phyloP scores from a whole-genome alignment of 2,797 vertebrate genomes.

The Siniperca obscura region DNA sequence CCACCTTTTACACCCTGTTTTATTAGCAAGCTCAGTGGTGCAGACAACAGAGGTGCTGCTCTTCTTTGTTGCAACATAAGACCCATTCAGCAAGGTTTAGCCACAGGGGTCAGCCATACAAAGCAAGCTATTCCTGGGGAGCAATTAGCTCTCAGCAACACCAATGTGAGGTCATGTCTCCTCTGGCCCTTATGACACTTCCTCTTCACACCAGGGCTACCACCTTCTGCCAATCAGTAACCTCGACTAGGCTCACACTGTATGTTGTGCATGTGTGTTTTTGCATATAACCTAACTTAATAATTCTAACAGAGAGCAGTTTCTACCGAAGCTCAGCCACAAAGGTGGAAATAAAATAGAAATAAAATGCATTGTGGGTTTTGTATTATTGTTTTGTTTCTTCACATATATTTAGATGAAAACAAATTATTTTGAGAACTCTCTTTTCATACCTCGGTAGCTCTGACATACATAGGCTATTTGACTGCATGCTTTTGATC shows the following conservation, averaged over 20 bases:
- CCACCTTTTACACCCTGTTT: constrained; percentile 60
- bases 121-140: constrained; percentile 68
- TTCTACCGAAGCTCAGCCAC: background rate
- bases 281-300: background rate
- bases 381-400: constrained; percentile 18
- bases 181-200: constrained; percentile 60
- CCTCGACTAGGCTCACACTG: constrained; percentile 8
- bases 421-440: constrained; percentile 55
- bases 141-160: constrained; percentile 75
- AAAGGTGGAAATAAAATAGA: constrained; percentile 1
- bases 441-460: constrained; percentile 52
- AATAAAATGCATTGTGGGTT: constrained; percentile 17
- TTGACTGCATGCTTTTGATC: constrained; percentile 65
- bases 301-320: background rate
- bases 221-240: constrained; percentile 47
- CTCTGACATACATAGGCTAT: constrained; percentile 36
- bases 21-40: constrained; percentile 72
- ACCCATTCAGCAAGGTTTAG: constrained; percentile 75
- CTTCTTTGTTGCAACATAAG: constrained; percentile 75
- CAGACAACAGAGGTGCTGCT: constrained; percentile 69
- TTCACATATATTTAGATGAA: constrained; percentile 56
- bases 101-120: constrained; percentile 68
- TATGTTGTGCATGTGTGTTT: constrained; percentile 16
- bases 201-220: constrained; percentile 64
- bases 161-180: constrained; percentile 60